Evolutionary conservation across 2,797 vertebrate genomes (phyloP).

Genomic region (Chaetodon trifasciatus): DNA sequence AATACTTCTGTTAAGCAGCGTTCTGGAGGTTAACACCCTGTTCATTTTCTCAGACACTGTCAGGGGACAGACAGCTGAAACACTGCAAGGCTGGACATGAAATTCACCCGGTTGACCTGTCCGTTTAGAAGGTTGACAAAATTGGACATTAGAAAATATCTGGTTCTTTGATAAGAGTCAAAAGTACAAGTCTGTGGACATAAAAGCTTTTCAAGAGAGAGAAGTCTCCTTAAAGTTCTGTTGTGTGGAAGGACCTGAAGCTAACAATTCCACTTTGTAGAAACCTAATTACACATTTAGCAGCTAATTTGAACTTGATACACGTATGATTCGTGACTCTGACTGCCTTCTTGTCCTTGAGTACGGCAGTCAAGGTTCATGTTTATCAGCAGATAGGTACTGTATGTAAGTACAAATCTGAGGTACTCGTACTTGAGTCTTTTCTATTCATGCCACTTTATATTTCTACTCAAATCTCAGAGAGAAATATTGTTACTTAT

Average conservation of each 20-base stretch:
- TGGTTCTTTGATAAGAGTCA: not conserved
- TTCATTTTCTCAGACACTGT: constrained; percentile 7
- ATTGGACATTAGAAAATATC: not conserved
- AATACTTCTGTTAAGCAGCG: not conserved
- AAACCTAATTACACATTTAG: constrained; percentile 12
- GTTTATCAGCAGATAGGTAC: too few relatives aligned
- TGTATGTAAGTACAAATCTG: too few relatives aligned
- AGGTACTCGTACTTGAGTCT: too few relatives aligned
- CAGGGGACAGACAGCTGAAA: not conserved
- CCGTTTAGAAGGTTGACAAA: not conserved
- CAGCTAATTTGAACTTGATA: not conserved
- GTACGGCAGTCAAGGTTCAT: not conserved
- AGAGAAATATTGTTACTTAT: too few relatives aligned
- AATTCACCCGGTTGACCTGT: not conserved
- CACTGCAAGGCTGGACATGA: not conserved
- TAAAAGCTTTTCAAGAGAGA: not conserved
- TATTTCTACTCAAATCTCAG: too few relatives aligned
- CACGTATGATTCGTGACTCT: not conserved
- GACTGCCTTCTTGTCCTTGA: not conserved
- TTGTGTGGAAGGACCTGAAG: not conserved
- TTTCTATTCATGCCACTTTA: too few relatives aligned
- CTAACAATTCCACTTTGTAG: not conserved
- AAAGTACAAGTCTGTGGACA: not conserved
- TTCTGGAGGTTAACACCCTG: not conserved
- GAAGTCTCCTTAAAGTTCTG: not conserved